phyloP scores from a whole-genome alignment of 2,888 invertebrate genomes.

The Orthosia cruda region DNA sequence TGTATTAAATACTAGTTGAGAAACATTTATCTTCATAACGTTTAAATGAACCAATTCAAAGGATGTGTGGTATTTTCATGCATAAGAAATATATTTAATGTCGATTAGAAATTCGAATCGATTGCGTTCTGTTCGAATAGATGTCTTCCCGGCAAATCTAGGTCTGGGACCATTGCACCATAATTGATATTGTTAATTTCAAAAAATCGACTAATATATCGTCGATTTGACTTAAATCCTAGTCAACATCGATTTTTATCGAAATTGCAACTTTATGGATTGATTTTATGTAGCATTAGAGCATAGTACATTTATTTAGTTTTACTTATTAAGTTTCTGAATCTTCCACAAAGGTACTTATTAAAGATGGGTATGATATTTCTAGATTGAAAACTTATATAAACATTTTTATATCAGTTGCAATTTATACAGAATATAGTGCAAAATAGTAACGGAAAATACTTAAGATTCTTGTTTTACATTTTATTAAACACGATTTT shows the following conservation, averaged over 20 bases:
- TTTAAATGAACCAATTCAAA: constrained; percentile 10
- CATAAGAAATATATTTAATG: constrained; percentile 21
- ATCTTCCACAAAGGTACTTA: constrained; percentile 19
- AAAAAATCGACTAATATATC: constrained; percentile 13
- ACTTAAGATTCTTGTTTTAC: constrained; percentile 1
- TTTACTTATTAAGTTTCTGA: constrained; percentile 28
- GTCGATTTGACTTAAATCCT: constrained; percentile 54
- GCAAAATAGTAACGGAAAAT: not conserved
- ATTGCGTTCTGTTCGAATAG: constrained; percentile 21
- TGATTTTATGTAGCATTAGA: constrained; percentile 33
- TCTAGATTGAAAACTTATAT: constrained; percentile 21
- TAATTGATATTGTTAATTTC: constrained; percentile 11
- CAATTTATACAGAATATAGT: not conserved
- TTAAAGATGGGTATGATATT: constrained; percentile 15
- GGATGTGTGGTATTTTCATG: constrained; percentile 3
- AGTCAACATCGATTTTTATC: constrained; percentile 56
- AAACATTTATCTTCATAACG: not conserved
- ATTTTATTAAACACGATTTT: not conserved
- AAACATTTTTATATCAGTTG: not conserved
- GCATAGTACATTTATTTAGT: constrained; percentile 18
- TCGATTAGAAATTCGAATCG: constrained; percentile 9
- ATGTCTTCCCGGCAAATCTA: constrained; percentile 27
- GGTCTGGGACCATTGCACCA: constrained; percentile 13
- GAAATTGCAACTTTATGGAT: constrained; percentile 43
- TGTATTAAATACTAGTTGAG: constrained; percentile 41